Evolutionary conservation across 2,113 vertebrate genomes (phyloP).

Genomic region (Myxocyprinus asiaticus): DNA sequence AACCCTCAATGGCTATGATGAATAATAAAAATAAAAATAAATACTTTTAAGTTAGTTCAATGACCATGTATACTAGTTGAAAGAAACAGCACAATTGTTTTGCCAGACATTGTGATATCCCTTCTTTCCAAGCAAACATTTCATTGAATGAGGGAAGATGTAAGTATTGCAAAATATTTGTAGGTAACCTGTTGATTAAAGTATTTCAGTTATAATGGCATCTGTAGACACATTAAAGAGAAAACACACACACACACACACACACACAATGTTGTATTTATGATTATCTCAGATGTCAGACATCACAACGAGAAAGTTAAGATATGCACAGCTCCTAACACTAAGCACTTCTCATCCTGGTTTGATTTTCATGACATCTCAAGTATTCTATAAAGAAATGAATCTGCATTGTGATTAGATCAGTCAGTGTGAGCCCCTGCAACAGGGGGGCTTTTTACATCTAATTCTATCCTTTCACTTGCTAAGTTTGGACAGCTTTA

Average conservation of each 20-base stretch:
- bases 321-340: not conserved
- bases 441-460: too few species aligned
- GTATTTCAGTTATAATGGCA: not conserved
- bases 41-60: not conserved
- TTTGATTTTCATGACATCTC: too few species aligned
- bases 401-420: too few species aligned
- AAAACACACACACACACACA: not conserved
- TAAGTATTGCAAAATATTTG: not conserved
- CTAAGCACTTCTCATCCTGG: constrained; percentile 15
- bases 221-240: not conserved
- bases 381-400: too few species aligned
- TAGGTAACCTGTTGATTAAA: not conserved
- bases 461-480: too few species aligned
- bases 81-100: too few species aligned
- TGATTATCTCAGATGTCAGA: constrained; percentile 6
- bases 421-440: too few species aligned
- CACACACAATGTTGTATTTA: not conserved
- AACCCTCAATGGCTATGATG: constrained; percentile 7
- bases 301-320: constrained; percentile 26
- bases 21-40: constrained; percentile 21
- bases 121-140: too few species aligned
- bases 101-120: too few species aligned
- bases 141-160: not conserved
- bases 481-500: too few species aligned
- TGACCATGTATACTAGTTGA: too few species aligned